phyloP scores from a whole-genome alignment of 1,140 invertebrate genomes.

The Brachionus paranguensis region DNA sequence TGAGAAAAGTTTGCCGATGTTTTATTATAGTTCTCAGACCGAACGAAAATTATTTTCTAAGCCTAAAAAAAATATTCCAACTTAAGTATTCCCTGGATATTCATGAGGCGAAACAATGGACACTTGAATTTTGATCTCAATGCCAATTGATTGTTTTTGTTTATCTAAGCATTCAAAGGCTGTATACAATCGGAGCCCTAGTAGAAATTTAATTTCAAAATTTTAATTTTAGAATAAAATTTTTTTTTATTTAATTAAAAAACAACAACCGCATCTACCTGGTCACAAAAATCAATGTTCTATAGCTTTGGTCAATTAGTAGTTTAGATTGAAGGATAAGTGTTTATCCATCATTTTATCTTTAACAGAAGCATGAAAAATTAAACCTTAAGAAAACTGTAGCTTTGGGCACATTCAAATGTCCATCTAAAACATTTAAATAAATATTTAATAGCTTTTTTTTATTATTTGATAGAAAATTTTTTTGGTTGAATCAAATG shows the following conservation, averaged over 20 bases:
- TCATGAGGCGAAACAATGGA: neutral
- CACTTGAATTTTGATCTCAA: neutral
- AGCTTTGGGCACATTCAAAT: neutral
- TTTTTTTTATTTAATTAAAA: neutral
- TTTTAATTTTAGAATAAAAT: too few relatives aligned
- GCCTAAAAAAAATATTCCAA: neutral
- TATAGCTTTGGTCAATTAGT: neutral
- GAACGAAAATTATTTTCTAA: neutral
- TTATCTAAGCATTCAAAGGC: neutral
- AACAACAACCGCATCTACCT: neutral
- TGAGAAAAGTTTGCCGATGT: neutral
- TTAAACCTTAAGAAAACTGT: neutral
- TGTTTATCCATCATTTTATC: neutral
- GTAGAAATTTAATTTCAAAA: neutral
- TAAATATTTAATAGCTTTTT: neutral
- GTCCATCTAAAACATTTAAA: neutral
- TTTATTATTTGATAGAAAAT: neutral
- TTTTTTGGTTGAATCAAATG: neutral
- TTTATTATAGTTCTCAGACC: constrained; percentile 12
- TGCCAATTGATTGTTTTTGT: neutral
- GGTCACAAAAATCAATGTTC: neutral
- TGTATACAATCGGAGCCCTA: neutral
- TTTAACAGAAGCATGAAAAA: neutral
- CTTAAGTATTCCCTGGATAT: neutral
- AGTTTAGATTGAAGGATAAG: neutral